Evolutionary conservation across 2,888 invertebrate species (phyloP), one percentile per base, ranked within the genome.

Genomic region (Lacanobia oleracea): DNA sequence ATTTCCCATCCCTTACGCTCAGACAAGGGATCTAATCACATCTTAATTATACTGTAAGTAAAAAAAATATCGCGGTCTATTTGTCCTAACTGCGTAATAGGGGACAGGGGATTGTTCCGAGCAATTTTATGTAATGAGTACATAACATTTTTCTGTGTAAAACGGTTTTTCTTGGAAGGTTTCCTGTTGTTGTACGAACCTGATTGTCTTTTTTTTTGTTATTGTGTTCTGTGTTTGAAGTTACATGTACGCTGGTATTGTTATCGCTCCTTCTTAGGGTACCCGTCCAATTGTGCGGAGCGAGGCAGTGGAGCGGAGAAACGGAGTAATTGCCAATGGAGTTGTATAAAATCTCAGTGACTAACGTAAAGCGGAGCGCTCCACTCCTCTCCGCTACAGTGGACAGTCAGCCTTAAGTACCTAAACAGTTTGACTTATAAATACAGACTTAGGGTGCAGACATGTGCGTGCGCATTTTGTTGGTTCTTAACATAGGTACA

Each of bases 61-160:
- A 82, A 81, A 78, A 74, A 72, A 78, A 71, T 74, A 67, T 78
- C 53, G 48, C 51, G 33, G 70, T 74, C 74, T 75, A 71, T 78
- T 70, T 57, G 64, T 67, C 60, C 59, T 59, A 57, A 81, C 40
- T 18, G n/a, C 48, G 54, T 54, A 37, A 82, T 64, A 61, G 45
- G 67, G 66, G 51, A 54, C 71, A n/a, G 27, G 67, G 57, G 54
- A 72, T 77, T 66, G 56, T 67, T 67, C 51, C 33, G 10, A 21
- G 57, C 51, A 72, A 82, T 82, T 79, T 75, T 69, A 75, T 60
- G 64, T 79, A 81, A 79, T 82, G 75, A 75, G 67, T 67, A 61
- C 60, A 61, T 57, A 67, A 57, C 63, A 67, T 67, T 51, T 48
- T 69, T 57, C 56, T 10, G 37, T 70, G 59, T 75, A 79, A 75